These are phyloP conservation scores for Suricata suricatta DNA, from an alignment of 2,113 vertebrate species.

Conservation along the genomic window DNA sequence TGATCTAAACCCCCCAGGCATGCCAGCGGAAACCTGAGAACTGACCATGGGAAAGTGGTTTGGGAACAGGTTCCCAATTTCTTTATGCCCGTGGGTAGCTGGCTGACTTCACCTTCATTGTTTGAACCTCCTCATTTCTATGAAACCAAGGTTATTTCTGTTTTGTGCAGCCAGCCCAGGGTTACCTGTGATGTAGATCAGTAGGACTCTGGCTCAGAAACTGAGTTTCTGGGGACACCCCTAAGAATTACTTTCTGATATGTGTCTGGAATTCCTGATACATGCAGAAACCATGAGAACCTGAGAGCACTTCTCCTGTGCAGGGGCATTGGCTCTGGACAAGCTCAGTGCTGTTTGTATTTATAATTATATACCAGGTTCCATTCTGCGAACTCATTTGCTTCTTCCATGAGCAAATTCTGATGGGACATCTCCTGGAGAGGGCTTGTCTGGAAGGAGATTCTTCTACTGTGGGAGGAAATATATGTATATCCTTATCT, in stretches of 20 bases:
- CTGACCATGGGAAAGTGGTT: not conserved
- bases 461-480: not conserved
- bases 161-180: not conserved
- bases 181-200: not conserved
- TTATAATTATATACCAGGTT: not conserved
- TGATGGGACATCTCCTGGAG: slow-evolving; percentile 71
- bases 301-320: not conserved
- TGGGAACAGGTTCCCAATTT: not conserved
- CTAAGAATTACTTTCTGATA: not conserved
- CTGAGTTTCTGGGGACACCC: not conserved
- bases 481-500: slow-evolving; percentile 70
- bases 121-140: not conserved
- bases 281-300: not conserved
- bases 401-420: slow-evolving; percentile 91
- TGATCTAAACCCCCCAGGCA: not conserved
- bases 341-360: not conserved
- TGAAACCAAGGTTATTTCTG: not conserved
- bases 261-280: not conserved
- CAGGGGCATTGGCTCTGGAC: not conserved
- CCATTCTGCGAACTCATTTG: slow-evolving; percentile 81
- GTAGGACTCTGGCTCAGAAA: not conserved
- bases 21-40: not conserved
- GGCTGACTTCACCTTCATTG: not conserved
- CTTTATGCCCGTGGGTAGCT: not conserved
- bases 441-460: slow-evolving; percentile 84